These are phyloP conservation scores for Chalcis sispes DNA, from an alignment of 2,888 invertebrate species.

Conservation along the genomic window DNA sequence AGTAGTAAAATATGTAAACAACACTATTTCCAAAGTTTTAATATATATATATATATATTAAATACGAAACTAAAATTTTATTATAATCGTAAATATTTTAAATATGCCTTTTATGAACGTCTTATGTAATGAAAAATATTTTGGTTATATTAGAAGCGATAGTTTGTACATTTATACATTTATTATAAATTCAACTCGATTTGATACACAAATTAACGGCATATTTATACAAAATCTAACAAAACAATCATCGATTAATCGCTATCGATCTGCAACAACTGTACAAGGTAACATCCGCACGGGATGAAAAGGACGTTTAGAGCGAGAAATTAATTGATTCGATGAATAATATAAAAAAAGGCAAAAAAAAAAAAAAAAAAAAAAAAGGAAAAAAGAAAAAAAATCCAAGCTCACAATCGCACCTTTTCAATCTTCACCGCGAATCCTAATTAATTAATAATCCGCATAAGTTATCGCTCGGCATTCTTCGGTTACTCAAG, in stretches of 20 bases:
- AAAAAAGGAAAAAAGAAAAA: conserved; percentile 9
- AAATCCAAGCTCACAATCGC: conserved; percentile 1
- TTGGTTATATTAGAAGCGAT: not conserved
- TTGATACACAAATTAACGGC: too few species aligned
- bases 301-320: not conserved
- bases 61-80: not conserved
- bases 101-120: not conserved
- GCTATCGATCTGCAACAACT: too few species aligned
- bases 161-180: too few species aligned
- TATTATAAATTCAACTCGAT: too few species aligned
- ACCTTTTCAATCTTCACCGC: not conserved
- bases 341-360: too few species aligned
- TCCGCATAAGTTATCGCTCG: conserved; percentile 3
- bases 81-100: too few species aligned
- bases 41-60: not conserved
- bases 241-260: too few species aligned
- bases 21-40: conserved; percentile 4
- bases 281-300: conserved; percentile 19
- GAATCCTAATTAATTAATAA: conserved; percentile 48
- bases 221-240: too few species aligned
- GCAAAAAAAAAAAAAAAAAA: not conserved
- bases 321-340: not conserved
- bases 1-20: not conserved
- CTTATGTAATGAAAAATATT: not conserved
- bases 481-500: conserved; percentile 21